Base-by-base conservation (phyloP, 2,113 vertebrate species). In the Pseudopodoces humilis region DNA sequence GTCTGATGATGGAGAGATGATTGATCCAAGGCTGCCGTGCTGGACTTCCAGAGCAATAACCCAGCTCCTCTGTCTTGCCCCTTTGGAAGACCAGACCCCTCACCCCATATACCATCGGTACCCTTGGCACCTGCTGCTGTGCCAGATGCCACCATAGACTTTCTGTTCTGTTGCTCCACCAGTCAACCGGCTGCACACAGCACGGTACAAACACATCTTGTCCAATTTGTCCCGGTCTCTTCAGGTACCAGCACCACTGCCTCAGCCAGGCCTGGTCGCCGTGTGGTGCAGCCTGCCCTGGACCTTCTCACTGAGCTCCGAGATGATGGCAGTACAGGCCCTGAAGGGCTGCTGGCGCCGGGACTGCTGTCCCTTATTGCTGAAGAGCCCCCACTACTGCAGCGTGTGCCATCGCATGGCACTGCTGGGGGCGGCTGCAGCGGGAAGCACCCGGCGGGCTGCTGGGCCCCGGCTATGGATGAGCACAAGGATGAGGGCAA, bases 31-130 rank as follows among this genome's bases (percentile, higher is more conserved):
- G 9, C 25, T 67, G 43, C 60, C 11, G 5, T 31, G 35, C 7
- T 8, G 1, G 60, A 58, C 16, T 76, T 49, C 15, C 35, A 67
- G 16, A 43, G 22, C 30, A 35, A 49, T 58, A 76, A 13, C 16
- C 25, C 52, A 76, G 43, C 10, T 76, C 25, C 31, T 35, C 20
- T 20, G 20, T 49, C 30, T 58, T 58, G n/a, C 11, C 15, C 20
- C 8, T 49, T 49, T 30, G 30, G n/a, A 49, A 58, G 15, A 65
- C 10, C 50, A 75, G 30, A 13, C 13, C 8, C 13, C 8, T 67
- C 24, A 21, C 0, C 23, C 7, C 0, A 30, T 1, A 1, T 4
- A 11, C 44, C 44, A 50, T 43, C 0, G 0, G 37, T 76, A 49
- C 35, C 21, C 12, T 30, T 49, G 35, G 43, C 59, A 49, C 18